These are phyloP conservation scores for Acrocephalus scirpaceus DNA, from an alignment of 2,797 vertebrate species.

Conservation along the genomic window DNA sequence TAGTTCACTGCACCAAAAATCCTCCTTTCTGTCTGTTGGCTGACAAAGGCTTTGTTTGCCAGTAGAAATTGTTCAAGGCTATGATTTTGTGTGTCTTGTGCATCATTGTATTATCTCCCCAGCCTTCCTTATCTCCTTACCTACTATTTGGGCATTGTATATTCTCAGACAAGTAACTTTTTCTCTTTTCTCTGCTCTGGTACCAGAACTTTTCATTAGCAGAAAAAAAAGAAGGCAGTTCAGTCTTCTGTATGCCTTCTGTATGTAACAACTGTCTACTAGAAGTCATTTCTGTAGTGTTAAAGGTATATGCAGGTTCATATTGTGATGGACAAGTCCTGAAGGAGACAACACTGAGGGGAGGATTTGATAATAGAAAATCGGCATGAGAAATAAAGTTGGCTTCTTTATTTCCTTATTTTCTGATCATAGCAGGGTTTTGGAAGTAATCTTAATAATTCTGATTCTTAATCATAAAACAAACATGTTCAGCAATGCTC, in stretches of 20 bases:
- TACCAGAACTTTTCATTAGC: background rate
- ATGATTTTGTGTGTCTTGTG: background rate
- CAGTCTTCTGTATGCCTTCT: background rate
- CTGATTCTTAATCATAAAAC: background rate
- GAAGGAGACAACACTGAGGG: background rate
- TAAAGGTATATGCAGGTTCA: background rate
- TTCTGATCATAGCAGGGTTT: background rate
- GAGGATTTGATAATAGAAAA: background rate
- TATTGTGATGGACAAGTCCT: background rate
- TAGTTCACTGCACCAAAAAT: background rate
- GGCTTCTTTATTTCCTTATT: background rate
- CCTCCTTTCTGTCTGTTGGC: background rate
- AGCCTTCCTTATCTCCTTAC: background rate
- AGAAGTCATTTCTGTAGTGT: background rate
- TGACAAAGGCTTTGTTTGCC: background rate
- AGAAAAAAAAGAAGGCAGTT: background rate
- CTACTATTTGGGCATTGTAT: background rate
- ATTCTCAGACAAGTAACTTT: background rate
- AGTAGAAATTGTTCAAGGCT: background rate
- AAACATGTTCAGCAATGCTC: background rate
- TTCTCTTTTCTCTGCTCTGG: background rate
- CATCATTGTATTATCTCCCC: background rate
- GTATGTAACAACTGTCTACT: background rate
- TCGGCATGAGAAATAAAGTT: background rate
- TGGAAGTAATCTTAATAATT: background rate